Percentiles rank a stretch among this genome's conserved stretches.
These are phyloP conservation scores for Gymnobelideus leadbeateri DNA, from an alignment of 2,113 vertebrate genomes.

Conservation along the genomic window DNA sequence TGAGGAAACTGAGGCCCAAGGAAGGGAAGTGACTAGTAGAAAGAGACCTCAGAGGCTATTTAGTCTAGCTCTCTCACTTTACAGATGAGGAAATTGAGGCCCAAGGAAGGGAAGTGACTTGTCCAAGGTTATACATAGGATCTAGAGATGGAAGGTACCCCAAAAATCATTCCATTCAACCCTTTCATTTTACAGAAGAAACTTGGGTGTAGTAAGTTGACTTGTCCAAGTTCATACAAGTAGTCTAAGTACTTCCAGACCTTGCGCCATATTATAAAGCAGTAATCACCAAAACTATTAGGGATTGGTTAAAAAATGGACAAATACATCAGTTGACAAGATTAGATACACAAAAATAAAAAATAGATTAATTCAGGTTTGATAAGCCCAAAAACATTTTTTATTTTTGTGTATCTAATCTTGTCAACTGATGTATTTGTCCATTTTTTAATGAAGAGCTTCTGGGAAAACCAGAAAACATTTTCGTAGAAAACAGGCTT, in stretches of 20 bases:
- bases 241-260: neutral
- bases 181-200: neutral
- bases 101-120: too few relatives aligned
- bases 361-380: neutral
- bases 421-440: too few relatives aligned
- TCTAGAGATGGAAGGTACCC: neutral
- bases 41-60: neutral
- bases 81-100: too few relatives aligned
- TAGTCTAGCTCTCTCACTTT: too few relatives aligned
- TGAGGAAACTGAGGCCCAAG: too few relatives aligned
- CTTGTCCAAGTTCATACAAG: neutral
- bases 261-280: neutral
- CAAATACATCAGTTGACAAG: neutral
- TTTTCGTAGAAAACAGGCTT: neutral
- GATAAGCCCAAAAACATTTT: neutral
- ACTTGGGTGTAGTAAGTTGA: neutral
- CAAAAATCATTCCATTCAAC: neutral
- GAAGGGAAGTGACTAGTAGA: too few relatives aligned
- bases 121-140: neutral
- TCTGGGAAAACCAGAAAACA: neutral
- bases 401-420: too few relatives aligned
- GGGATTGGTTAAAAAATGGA: neutral
- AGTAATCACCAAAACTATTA: neutral
- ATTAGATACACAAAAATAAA: neutral
- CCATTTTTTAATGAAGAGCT: neutral